These are phyloP conservation scores for Clepsis dumicolana DNA, from an alignment of 2,888 invertebrate genomes.

Conservation along the genomic window DNA sequence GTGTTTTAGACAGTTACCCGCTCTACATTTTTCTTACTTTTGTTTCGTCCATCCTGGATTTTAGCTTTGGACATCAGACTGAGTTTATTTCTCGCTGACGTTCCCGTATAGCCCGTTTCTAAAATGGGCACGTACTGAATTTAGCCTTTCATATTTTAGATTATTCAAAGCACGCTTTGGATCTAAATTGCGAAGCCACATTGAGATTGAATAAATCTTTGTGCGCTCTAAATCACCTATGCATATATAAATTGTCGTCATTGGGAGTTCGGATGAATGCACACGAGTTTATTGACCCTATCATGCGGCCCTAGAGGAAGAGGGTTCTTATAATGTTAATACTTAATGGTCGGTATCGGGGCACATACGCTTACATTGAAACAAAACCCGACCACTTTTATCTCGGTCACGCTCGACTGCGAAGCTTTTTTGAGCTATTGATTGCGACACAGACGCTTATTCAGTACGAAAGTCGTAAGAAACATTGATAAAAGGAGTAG, in stretches of 20 bases:
- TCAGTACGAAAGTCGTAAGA: slow-evolving; percentile 22
- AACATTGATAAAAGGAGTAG: slow-evolving; percentile 27
- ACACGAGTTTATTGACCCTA: slow-evolving; percentile 75
- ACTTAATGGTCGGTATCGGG: slow-evolving; percentile 65
- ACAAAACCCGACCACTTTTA: slow-evolving; percentile 69
- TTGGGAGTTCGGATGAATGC: slow-evolving; percentile 66
- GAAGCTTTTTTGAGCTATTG: slow-evolving; percentile 59
- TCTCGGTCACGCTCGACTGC: slow-evolving; percentile 71
- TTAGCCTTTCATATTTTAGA: slow-evolving; percentile 25
- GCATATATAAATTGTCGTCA: slow-evolving; percentile 45
- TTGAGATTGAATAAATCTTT: slow-evolving; percentile 39
- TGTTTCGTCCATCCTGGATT: slow-evolving; percentile 12
- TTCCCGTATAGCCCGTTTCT: slow-evolving; percentile 12
- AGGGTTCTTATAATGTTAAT: slow-evolving; percentile 75
- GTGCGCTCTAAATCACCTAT: slow-evolving; percentile 38
- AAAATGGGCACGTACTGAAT: slow-evolving; percentile 1
- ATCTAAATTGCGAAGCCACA: slow-evolving; percentile 26
- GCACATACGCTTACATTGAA: slow-evolving; percentile 55
- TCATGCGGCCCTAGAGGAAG: slow-evolving; percentile 74
- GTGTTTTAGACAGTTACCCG: slow-evolving; percentile 61
- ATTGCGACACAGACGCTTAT: slow-evolving; percentile 45
- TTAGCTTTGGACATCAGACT: slow-evolving; percentile 2
- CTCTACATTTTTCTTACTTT: slow-evolving; percentile 46
- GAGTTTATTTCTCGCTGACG: slow-evolving; percentile 7
- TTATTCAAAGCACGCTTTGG: slow-evolving; percentile 32